Evolutionary conservation across 2,797 vertebrate species (phyloP).

Genomic region (Squalus acanthias): DNA sequence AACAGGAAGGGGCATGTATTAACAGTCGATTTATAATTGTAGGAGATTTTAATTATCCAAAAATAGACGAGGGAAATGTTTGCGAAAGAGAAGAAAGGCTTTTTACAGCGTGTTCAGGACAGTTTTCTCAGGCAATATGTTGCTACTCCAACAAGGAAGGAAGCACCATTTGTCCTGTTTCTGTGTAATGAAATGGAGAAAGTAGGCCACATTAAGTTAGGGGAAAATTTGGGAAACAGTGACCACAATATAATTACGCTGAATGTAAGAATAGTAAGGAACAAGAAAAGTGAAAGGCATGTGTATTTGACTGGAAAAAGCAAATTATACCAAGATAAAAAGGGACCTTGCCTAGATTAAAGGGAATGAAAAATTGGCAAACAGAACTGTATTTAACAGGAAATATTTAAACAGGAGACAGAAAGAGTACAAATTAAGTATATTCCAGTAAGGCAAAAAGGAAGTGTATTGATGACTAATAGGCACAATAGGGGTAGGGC

Average conservation of each 20-base stretch:
- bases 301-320: neutral
- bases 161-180: neutral
- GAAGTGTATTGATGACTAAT: slow-evolving; percentile 1
- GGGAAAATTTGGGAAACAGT: neutral
- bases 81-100: neutral
- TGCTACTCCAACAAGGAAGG: neutral
- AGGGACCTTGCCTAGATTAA: neutral
- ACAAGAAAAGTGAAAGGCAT: slow-evolving; percentile 27
- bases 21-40: neutral
- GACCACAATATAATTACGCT: neutral
- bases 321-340: slow-evolving; percentile 17
- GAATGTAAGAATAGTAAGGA: neutral
- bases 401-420: slow-evolving; percentile 5
- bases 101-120: neutral
- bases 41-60: neutral
- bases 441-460: neutral
- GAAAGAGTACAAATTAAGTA: neutral
- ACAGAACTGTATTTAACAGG: neutral
- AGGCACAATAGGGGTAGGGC: neutral
- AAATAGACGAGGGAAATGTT: neutral
- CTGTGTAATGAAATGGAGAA: neutral
- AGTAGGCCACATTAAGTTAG: neutral
- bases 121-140: neutral
- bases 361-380: slow-evolving; percentile 23
- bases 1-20: neutral